Evolutionary conservation across 2,113 vertebrate species (phyloP).

Genomic region (Polyodon spathula): DNA sequence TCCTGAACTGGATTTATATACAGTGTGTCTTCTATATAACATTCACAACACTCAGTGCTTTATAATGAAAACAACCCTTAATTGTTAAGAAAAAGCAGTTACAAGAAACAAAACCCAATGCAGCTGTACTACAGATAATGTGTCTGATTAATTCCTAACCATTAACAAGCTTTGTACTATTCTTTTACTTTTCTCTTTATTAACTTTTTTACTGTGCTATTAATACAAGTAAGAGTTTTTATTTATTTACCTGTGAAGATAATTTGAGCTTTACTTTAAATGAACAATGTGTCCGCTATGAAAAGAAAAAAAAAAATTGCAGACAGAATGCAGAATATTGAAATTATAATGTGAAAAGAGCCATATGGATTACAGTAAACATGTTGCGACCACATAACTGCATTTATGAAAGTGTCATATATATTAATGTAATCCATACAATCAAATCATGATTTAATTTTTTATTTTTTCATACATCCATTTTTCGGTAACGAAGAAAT

Average conservation of each 20-base stretch:
- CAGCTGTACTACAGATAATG: constrained; percentile 44
- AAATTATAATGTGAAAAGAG: too few relatives aligned
- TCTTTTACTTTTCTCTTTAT: constrained; percentile 26
- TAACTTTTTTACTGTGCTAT: constrained; percentile 17
- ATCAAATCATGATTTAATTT: too few relatives aligned
- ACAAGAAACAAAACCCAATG: constrained; percentile 29
- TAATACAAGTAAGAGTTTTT: too few relatives aligned
- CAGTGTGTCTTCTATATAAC: constrained; percentile 24
- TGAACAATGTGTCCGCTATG: too few relatives aligned
- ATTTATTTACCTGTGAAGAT: too few relatives aligned
- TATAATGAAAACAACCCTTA: constrained; percentile 44
- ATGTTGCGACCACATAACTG: too few relatives aligned
- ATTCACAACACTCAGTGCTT: constrained; percentile 26
- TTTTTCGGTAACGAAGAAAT: background rate
- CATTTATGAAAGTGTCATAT: too few relatives aligned
- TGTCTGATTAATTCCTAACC: constrained; percentile 61
- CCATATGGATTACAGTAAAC: too few relatives aligned
- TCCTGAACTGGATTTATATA: constrained; percentile 34
- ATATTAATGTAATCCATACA: too few relatives aligned
- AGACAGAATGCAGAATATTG: too few relatives aligned
- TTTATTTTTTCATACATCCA: background rate
- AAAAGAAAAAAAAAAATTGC: too few relatives aligned
- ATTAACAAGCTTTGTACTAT: constrained; percentile 50
- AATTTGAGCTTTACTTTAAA: too few relatives aligned
- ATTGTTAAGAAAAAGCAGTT: constrained; percentile 41